Base-by-base conservation (phyloP, 2,888 invertebrate species). In the Drosophila paracracens region DNA sequence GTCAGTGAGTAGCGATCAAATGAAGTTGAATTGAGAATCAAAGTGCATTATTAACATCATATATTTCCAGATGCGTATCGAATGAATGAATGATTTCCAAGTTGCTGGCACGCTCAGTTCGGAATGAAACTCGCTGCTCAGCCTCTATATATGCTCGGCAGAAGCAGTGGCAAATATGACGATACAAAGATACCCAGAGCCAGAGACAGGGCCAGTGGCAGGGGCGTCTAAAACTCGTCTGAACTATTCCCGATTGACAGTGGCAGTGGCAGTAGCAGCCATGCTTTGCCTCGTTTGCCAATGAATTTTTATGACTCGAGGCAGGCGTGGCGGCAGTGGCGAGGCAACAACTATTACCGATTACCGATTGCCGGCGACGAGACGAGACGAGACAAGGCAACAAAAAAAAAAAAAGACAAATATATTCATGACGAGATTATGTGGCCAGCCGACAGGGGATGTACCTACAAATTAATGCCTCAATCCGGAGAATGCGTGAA, bases 251-350 rank as follows among this genome's bases (percentile, higher is more conserved):
- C 58, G 63, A 79, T 79, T 79, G 79, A 75, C 65, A 59, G 56
- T 27, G 11, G 40, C 16, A 25, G 50, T 18, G 29, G 64, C 53
- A 64, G 40, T 40, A 11, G 43, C 13, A 21, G 65, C 83, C 79
- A 79, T 81, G 76, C 85, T 76, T 81, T 85, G 82, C 62, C 78
- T 79, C 74, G 75, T 77, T 81, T 81, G 82, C 77, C 89, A 88
- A 88, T 88, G 88, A 85, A 89, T 88, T 88, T 89, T 88, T 88
- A 88, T 88, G 81, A 78, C 77, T 71, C 79, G 81, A 87, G 84
- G 68, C 67, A 76, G 63, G 67, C 53, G 40, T 60, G 40, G 52
- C 54, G 36, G 25, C 54, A 21, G 18, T 25, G 53, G 16, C 35
- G 10, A 18, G 21, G 35, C 21, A 53, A 25, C 25, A 35, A 53